phyloP scores from a whole-genome alignment of 1,140 invertebrate species.

The Schlechtendalia chinensis region DNA sequence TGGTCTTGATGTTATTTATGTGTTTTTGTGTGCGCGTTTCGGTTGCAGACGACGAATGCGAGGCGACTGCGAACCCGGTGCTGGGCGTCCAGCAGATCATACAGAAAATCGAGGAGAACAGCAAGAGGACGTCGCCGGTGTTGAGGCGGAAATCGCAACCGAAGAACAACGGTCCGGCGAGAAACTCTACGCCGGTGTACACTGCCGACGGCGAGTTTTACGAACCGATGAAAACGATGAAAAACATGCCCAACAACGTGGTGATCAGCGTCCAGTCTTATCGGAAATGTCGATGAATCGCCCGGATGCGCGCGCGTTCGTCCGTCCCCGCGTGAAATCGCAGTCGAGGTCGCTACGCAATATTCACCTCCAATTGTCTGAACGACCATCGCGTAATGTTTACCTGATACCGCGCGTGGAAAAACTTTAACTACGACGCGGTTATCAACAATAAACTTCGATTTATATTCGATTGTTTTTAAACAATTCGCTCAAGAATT shows the following conservation, averaged over 20 bases:
- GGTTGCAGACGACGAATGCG: slow-evolving; percentile 5
- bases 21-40: neutral
- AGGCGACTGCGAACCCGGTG: neutral
- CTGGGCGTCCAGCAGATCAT: slow-evolving; percentile 40
- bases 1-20: neutral
- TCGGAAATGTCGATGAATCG: neutral
- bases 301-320: no score
- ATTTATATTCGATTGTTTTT: no score
- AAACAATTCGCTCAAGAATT: neutral
- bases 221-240: slow-evolving; percentile 1
- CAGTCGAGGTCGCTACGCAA: no score
- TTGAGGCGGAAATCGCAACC: slow-evolving; percentile 31
- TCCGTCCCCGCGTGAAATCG: no score
- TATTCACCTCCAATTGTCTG: neutral
- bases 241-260: neutral
- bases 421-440: no score
- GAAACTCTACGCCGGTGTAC: slow-evolving; percentile 26
- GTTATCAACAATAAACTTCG: no score
- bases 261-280: neutral
- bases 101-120: slow-evolving; percentile 41
- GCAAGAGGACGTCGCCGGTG: slow-evolving; percentile 3
- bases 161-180: neutral
- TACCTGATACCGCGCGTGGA: neutral
- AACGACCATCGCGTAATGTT: neutral
- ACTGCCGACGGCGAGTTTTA: slow-evolving; percentile 9